Evolutionary conservation across 2,113 vertebrate genomes (phyloP), one percentile per base, ranked within the genome.

Genomic region (Perognathus longimembris): DNA sequence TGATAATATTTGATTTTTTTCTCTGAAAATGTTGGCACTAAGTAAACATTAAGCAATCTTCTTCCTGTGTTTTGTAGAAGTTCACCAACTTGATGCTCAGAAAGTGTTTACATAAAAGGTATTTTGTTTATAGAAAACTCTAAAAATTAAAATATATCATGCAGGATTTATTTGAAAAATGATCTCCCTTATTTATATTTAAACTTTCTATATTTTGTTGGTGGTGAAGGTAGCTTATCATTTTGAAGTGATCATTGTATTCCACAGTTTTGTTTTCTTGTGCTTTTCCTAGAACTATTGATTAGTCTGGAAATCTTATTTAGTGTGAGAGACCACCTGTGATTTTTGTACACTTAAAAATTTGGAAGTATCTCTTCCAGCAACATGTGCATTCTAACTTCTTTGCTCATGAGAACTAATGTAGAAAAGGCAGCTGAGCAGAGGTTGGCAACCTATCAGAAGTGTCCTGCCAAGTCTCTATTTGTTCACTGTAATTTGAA

Each of bases 281-380:
- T 54, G 38, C 1, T 69, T 82, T 92, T 95, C 78, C 61, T 90
- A 85, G 92, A 92, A 78, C 70, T 94, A 79, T 83, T 85, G 93
- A 94, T 94, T 91, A 91, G 42, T 21, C n/a, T 88, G 85, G 75
- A 94, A 95, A 95, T 85, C 77, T 87, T 93, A 94, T 93, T 96
- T 85, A 76, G 90, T 88, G 59, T 94, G 59, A 59, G 50, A 83
- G 82, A 86, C 90, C 70, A 95, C 92, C 85, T 92, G 92, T 95
- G 92, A 92, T 64, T 87, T 93, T 82, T 83, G 69, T 93, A 22
- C 54, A 84, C 93, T 96, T 95, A 85, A 54, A 34, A 88, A 85
- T 75, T 50, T 64, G 66, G 24, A 91, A 88, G n/a, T 82, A 38
- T 92, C 74, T 42, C 81, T 91, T 78, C 69, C 85, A 73, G 88